Percentiles rank a stretch among this genome's conserved stretches.
phyloP scores from a whole-genome alignment of 2,113 vertebrate species.

The Gasterosteus nipponicus region DNA sequence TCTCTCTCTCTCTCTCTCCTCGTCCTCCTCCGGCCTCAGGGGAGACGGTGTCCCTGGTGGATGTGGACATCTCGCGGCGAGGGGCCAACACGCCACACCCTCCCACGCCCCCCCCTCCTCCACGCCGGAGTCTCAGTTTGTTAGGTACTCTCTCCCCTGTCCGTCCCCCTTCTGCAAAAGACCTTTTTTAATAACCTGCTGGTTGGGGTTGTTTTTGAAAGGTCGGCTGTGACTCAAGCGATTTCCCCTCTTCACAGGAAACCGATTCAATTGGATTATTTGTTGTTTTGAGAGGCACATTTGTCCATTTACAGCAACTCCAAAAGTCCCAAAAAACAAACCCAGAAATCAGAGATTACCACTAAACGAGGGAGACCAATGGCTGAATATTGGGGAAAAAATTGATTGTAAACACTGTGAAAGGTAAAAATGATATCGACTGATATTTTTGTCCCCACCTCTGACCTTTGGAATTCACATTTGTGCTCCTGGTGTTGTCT shows the following conservation, averaged over 20 bases:
- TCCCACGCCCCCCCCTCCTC: slow-evolving; percentile 94
- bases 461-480: slow-evolving; percentile 28
- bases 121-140: slow-evolving; percentile 95
- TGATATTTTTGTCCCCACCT: neutral
- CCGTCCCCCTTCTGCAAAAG: neutral
- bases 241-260: neutral
- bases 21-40: slow-evolving; percentile 73
- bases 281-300: neutral
- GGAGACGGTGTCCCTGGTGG: slow-evolving; percentile 95
- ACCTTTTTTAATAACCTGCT: slow-evolving; percentile 34
- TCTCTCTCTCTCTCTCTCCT: neutral
- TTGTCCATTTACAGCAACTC: neutral
- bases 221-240: slow-evolving; percentile 43
- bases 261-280: neutral
- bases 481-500: slow-evolving; percentile 23
- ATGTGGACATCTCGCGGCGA: slow-evolving; percentile 94
- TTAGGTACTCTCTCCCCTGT: slow-evolving; percentile 75
- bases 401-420: neutral
- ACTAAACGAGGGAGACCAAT: neutral
- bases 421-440: neutral
- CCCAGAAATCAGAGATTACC: neutral
- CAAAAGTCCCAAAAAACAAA: neutral
- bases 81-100: slow-evolving; percentile 90
- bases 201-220: slow-evolving; percentile 49
- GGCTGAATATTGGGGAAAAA: neutral